phyloP scores from a whole-genome alignment of 2,113 vertebrate genomes.

The Anolis sagrei region DNA sequence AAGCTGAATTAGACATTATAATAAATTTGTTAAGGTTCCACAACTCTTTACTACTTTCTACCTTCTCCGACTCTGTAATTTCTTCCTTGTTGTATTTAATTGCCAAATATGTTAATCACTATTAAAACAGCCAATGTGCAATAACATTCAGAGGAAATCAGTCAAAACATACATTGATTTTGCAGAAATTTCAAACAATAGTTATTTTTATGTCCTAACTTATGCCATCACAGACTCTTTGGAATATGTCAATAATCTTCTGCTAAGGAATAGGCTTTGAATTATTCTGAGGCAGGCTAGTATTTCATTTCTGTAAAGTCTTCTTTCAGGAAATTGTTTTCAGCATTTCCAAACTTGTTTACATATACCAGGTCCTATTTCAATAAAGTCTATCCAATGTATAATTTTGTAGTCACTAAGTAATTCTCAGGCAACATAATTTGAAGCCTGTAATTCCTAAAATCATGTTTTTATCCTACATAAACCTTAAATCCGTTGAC shows the following conservation, averaged over 20 bases:
- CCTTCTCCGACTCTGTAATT: too few relatives aligned
- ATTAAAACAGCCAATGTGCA: background rate
- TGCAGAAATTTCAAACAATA: background rate
- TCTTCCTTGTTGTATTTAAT: too few relatives aligned
- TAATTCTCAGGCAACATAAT: background rate
- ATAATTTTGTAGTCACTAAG: background rate
- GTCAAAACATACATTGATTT: background rate
- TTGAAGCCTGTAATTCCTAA: background rate
- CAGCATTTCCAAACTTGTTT: background rate
- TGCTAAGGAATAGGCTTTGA: background rate
- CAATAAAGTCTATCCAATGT: background rate
- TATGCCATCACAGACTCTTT: background rate
- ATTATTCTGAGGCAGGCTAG: background rate
- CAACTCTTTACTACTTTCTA: too few relatives aligned
- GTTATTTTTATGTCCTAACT: background rate
- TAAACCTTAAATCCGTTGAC: slow-evolving; percentile 1
- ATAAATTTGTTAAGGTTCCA: too few relatives aligned
- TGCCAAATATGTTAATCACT: background rate
- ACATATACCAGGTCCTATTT: background rate
- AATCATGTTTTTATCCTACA: slow-evolving; percentile 1
- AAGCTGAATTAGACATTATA: too few relatives aligned
- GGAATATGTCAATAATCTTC: background rate
- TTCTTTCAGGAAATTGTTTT: background rate
- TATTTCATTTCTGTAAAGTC: background rate
- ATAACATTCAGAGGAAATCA: background rate